These are phyloP conservation scores for Streblospio benedicti DNA, from an alignment of 1,140 invertebrate genomes.

Conservation along the genomic window DNA sequence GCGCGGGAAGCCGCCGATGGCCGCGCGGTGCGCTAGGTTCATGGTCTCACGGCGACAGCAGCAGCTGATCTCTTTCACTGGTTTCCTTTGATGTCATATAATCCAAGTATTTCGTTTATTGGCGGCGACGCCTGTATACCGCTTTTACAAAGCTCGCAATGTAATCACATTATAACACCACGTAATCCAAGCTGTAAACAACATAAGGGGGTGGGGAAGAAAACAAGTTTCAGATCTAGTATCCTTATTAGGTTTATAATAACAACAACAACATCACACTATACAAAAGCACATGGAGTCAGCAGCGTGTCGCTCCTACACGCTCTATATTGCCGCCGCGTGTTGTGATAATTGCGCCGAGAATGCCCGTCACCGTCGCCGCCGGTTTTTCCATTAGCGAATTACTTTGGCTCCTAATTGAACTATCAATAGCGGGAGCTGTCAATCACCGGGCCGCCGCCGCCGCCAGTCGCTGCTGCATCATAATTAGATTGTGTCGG, in stretches of 20 bases:
- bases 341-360: background rate
- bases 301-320: background rate
- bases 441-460: background rate
- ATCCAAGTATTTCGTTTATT: background rate
- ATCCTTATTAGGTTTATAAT: background rate
- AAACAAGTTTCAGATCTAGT: background rate
- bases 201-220: background rate
- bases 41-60: background rate
- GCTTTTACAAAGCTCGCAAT: background rate
- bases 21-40: conserved; percentile 3
- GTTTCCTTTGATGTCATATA: background rate
- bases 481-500: too few relatives aligned
- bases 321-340: background rate
- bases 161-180: background rate
- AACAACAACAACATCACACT: background rate
- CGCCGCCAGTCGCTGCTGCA: background rate
- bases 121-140: background rate
- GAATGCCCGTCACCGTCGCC: background rate
- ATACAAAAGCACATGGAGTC: background rate
- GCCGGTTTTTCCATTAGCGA: background rate
- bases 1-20: too few relatives aligned
- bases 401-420: conserved; percentile 2
- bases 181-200: background rate
- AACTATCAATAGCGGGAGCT: conserved; percentile 2
- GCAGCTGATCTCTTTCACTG: background rate